phyloP scores from a whole-genome alignment of 2,113 vertebrate species.

The Boulengeromyrus knoepffleri region DNA sequence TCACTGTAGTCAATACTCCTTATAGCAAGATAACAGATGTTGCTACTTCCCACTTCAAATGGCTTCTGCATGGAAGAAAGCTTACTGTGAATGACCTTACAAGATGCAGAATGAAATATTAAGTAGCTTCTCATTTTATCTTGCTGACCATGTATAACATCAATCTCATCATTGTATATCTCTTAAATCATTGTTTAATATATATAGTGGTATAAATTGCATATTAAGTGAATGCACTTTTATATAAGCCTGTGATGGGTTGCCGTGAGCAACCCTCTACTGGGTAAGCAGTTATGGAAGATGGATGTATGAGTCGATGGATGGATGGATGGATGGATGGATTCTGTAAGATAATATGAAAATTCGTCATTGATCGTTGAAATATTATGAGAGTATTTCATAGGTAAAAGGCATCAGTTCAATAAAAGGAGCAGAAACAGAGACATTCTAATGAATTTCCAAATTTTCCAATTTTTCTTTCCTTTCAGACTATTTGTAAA shows the following conservation, averaged over 20 bases:
- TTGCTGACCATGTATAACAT: not conserved
- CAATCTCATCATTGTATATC: not conserved
- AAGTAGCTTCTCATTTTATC: not conserved
- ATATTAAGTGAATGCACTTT: not conserved
- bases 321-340: not conserved
- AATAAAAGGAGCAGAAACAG: not conserved
- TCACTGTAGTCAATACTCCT: not conserved
- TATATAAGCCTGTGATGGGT: not conserved
- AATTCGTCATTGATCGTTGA: not conserved
- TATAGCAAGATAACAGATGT: not conserved
- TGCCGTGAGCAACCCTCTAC: not conserved
- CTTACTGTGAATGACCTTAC: not conserved
- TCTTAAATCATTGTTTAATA: not conserved
- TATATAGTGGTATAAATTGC: not conserved
- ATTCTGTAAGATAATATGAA: not conserved
- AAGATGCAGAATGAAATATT: not conserved
- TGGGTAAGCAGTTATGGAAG: not conserved
- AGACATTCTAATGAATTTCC: not conserved
- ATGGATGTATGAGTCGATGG: not conserved
- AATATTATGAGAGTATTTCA: not conserved
- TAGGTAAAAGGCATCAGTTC: not conserved
- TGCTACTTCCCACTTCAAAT: not conserved
- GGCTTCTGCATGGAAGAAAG: not conserved
- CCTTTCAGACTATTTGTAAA: not conserved
- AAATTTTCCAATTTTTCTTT: not conserved